These are phyloP conservation scores for Cantharis rufa DNA, from an alignment of 2,888 invertebrate genomes.

Conservation along the genomic window DNA sequence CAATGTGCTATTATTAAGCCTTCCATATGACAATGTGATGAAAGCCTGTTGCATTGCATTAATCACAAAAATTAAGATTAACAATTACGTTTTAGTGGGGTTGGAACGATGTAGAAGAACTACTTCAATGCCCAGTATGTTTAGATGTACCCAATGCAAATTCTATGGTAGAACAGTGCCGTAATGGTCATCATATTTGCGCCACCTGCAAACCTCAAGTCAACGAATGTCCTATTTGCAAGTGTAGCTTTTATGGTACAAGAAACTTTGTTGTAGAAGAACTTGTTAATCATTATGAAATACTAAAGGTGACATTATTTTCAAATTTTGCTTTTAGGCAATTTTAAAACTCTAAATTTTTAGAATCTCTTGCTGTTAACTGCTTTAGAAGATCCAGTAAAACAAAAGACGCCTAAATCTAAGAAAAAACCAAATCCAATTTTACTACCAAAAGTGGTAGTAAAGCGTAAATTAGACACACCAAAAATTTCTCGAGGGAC, in stretches of 20 bases:
- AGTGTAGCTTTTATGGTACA: constrained; percentile 58
- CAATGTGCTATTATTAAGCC: not conserved
- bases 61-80: not conserved
- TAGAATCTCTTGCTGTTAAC: constrained; percentile 21
- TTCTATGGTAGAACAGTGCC: constrained; percentile 59
- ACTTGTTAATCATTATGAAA: constrained; percentile 57
- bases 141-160: constrained; percentile 57
- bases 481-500: constrained; percentile 54
- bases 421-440: not conserved
- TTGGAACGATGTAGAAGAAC: constrained; percentile 55
- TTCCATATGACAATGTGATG: not conserved
- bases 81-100: constrained; percentile 20
- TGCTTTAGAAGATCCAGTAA: constrained; percentile 1
- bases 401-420: not conserved
- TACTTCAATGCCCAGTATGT: constrained; percentile 64
- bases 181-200: constrained; percentile 63
- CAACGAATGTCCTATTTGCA: constrained; percentile 60
- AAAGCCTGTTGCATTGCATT: not conserved
- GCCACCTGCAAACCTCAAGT: constrained; percentile 58
- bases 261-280: constrained; percentile 63
- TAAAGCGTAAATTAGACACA: constrained; percentile 23
- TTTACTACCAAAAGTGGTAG: no score
- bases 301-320: constrained; percentile 42
- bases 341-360: not conserved
- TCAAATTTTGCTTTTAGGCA: not conserved